These are phyloP conservation scores for Toxostoma redivivum DNA, from an alignment of 2,113 vertebrate species.

Conservation along the genomic window DNA sequence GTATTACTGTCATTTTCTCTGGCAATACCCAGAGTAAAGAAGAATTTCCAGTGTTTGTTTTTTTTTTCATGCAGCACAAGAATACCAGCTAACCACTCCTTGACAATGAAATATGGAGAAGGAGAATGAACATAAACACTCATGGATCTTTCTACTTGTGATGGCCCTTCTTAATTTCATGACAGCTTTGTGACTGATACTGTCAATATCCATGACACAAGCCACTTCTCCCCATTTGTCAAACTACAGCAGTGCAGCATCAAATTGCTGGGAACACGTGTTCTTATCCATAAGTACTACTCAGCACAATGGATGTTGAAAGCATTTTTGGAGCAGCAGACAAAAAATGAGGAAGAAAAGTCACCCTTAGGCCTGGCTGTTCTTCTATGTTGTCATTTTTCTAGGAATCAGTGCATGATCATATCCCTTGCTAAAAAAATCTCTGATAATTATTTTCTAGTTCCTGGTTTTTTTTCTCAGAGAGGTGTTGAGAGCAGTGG, in stretches of 20 bases:
- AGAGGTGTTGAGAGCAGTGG: neutral
- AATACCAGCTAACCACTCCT: neutral
- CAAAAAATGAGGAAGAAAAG: neutral
- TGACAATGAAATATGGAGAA: slow-evolving; percentile 39
- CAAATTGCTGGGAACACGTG: neutral
- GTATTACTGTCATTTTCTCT: neutral
- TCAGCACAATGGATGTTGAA: neutral
- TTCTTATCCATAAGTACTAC: neutral
- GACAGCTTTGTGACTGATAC: slow-evolving; percentile 11
- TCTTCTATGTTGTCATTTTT: neutral
- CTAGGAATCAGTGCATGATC: neutral
- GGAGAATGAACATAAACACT: neutral
- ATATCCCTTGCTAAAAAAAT: neutral
- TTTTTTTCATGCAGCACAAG: neutral
- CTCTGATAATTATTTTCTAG: neutral
- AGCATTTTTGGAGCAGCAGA: neutral
- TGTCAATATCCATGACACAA: slow-evolving; percentile 42
- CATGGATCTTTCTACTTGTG: slow-evolving; percentile 3
- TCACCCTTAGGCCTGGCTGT: neutral
- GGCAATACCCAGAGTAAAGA: neutral
- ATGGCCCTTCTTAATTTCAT: slow-evolving; percentile 31
- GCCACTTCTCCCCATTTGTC: slow-evolving; percentile 20
- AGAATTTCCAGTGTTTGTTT: neutral
- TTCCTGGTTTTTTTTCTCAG: neutral
- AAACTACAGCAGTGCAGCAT: neutral